A percentile compares a stretch with the other conserved stretches of the same genome.
These are phyloP conservation scores for Sinella curviseta DNA, from an alignment of 1,140 invertebrate species.

Conservation along the genomic window DNA sequence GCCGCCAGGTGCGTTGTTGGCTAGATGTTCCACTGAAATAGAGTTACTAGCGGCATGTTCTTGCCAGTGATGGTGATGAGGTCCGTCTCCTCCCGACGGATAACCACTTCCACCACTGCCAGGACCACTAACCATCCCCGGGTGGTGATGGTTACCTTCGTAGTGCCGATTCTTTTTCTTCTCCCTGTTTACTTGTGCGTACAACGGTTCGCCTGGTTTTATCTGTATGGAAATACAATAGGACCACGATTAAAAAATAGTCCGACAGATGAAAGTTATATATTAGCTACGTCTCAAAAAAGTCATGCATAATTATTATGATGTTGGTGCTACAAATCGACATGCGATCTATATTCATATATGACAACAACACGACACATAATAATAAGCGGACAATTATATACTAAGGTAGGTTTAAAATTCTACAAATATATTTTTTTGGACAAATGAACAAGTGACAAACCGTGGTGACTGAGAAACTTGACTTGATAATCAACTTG, in stretches of 20 bases:
- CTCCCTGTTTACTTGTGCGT: conserved; percentile 78
- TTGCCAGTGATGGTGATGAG: conserved; percentile 39
- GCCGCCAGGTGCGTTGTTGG: conserved; percentile 54
- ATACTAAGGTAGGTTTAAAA: too few species aligned
- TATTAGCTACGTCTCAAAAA: too few species aligned
- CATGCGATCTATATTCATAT: too few species aligned
- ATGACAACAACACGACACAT: too few species aligned
- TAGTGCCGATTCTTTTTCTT: conserved; percentile 68
- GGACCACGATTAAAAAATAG: conserved; percentile 12
- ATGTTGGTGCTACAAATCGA: background rate
- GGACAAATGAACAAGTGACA: too few species aligned
- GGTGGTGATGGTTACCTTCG: conserved; percentile 51
- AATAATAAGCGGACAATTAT: too few species aligned
- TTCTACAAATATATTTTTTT: too few species aligned
- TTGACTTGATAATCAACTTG: too few species aligned
- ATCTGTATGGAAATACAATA: conserved; percentile 54
- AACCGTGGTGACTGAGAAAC: too few species aligned
- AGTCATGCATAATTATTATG: background rate
- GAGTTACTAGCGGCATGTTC: conserved; percentile 42
- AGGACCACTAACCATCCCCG: conserved; percentile 52
- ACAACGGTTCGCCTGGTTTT: conserved; percentile 70
- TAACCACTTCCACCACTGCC: conserved; percentile 52
- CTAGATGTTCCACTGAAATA: conserved; percentile 46
- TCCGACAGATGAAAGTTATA: conserved; percentile 14
- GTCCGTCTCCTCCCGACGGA: conserved; percentile 49